A percentile compares a stretch with the other conserved stretches of the same genome.
Evolutionary conservation across 2,888 invertebrate genomes (phyloP).

Genomic region (Glomeris marginata): DNA sequence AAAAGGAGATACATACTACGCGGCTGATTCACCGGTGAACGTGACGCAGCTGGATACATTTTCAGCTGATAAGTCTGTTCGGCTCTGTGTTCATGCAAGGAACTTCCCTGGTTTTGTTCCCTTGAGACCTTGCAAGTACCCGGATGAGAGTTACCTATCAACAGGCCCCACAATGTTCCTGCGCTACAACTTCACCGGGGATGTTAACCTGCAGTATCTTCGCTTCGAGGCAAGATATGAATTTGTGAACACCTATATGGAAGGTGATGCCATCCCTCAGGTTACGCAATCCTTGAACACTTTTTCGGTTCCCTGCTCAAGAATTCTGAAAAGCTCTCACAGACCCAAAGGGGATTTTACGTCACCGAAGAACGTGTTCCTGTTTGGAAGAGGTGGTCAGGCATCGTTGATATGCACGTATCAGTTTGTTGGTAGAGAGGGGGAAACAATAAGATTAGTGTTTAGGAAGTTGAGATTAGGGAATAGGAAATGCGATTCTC

Average conservation of each 20-base stretch:
- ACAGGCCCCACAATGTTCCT: constrained; percentile 57
- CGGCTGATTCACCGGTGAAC: constrained; percentile 5
- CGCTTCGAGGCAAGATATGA: constrained; percentile 65
- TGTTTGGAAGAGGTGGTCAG: constrained; percentile 65
- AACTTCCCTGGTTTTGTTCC: constrained; percentile 20
- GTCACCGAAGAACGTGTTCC: constrained; percentile 64
- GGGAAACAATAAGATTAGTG: constrained; percentile 54
- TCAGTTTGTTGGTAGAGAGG: constrained; percentile 53
- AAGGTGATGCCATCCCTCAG: constrained; percentile 19
- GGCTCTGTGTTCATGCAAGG: constrained; percentile 20
- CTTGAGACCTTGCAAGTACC: constrained; percentile 20
- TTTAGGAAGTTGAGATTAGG: constrained; percentile 41
- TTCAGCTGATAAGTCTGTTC: constrained; percentile 8
- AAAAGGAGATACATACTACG: background rate
- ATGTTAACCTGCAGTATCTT: constrained; percentile 62
- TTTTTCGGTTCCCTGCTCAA: constrained; percentile 18
- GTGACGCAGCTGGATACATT: constrained; percentile 12
- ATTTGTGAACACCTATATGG: constrained; percentile 46
- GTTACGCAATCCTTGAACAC: constrained; percentile 18
- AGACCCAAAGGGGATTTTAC: constrained; percentile 42
- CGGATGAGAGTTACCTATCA: constrained; percentile 59
- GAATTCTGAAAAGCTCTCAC: constrained; percentile 17
- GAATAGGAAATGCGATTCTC: constrained; percentile 48
- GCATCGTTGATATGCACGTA: constrained; percentile 60
- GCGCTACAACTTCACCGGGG: constrained; percentile 54